phyloP scores from a whole-genome alignment of 2,888 invertebrate species.

The Stictocephala bisonia region DNA sequence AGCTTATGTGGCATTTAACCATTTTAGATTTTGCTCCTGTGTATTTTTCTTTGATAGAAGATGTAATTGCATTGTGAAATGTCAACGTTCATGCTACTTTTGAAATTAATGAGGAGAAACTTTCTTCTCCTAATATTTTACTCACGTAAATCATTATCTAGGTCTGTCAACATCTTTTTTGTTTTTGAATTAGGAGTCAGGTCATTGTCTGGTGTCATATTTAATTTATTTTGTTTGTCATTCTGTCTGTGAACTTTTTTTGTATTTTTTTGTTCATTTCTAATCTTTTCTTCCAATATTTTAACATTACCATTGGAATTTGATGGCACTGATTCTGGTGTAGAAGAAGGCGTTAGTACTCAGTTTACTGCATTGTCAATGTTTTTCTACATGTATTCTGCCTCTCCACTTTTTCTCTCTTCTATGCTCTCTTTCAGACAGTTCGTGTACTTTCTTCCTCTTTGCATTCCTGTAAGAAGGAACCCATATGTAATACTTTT shows the following conservation, averaged over 20 bases:
- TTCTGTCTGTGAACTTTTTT: too few species aligned
- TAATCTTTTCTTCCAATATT: neutral
- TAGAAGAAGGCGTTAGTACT: constrained; percentile 1
- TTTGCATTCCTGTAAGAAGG: constrained; percentile 5
- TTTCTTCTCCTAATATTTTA: too few species aligned
- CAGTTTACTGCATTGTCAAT: neutral
- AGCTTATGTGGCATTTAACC: neutral
- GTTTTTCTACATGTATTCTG: constrained; percentile 2
- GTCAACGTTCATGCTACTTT: neutral
- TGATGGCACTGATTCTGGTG: neutral
- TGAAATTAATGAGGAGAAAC: too few species aligned
- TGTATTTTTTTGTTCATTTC: neutral
- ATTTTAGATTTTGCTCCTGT: neutral
- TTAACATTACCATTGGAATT: neutral
- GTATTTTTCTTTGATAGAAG: neutral
- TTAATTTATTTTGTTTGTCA: too few species aligned
- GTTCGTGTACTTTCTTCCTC: constrained; percentile 9
- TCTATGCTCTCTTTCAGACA: neutral
- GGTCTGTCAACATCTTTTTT: too few species aligned
- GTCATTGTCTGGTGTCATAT: too few species aligned
- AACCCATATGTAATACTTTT: neutral
- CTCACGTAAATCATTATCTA: too few species aligned
- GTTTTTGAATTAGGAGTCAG: too few species aligned
- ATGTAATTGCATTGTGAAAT: neutral
- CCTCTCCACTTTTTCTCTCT: constrained; percentile 13